These are phyloP conservation scores for Astreopora myriophthalma DNA, from an alignment of 64 coral and sea anemone species.

Conservation along the genomic window DNA sequence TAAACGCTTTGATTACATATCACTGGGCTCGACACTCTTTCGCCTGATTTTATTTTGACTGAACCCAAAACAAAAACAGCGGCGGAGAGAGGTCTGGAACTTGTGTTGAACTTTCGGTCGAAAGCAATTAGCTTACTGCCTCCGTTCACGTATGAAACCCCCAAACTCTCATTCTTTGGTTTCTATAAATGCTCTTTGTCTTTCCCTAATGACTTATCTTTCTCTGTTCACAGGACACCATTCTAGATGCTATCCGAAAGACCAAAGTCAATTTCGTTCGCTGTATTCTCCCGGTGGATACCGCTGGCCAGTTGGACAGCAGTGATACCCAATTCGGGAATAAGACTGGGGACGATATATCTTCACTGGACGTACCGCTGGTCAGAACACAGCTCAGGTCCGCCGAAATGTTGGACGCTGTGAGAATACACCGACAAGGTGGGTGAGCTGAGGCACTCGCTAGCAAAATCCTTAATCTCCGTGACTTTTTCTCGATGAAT, in stretches of 20 bases:
- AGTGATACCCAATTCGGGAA: constrained; percentile 34
- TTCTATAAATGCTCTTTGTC: no score
- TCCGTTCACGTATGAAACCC: no score
- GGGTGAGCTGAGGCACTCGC: background rate
- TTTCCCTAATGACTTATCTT: background rate
- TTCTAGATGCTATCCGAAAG: constrained; percentile 96
- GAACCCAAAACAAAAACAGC: no score
- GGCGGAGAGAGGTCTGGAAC: no score
- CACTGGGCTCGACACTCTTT: background rate
- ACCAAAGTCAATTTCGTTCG: constrained; percentile 96
- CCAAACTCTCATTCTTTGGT: no score
- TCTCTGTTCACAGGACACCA: constrained; percentile 71
- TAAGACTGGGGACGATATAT: constrained; percentile 49
- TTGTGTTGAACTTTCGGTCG: no score
- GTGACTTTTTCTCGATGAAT: no score
- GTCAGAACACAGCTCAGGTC: constrained; percentile 81
- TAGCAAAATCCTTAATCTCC: no score
- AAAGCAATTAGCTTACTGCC: no score
- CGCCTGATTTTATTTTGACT: no score
- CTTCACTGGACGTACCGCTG: constrained; percentile 83
- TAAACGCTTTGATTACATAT: no score
- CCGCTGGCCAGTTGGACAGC: constrained; percentile 68
- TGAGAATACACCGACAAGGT: constrained; percentile 98
- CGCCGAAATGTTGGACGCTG: constrained; percentile 91
- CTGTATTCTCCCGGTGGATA: constrained; percentile 82